Evolutionary conservation across 2,888 invertebrate genomes (phyloP), one percentile per base, ranked within the genome.

Genomic region (Oeneis ivallda): DNA sequence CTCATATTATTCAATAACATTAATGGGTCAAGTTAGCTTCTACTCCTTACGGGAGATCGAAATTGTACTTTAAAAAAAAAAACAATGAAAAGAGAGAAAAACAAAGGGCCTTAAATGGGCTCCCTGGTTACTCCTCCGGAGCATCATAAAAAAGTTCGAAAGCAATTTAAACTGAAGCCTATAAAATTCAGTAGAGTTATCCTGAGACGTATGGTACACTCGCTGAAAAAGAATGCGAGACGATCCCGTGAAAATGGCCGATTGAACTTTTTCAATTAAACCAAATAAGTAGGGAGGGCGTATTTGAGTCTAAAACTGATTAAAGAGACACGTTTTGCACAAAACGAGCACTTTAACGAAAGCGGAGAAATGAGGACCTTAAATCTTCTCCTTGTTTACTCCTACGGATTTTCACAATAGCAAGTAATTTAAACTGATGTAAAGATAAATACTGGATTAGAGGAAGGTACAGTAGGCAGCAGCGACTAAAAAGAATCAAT

Each of bases 211-310:
- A 67, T 64, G 65, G 61, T 56, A 65, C 67, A 67, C 64, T 62
- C 64, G 63, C 49, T 61, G 65, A 67, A 73, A 66, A 68, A 79
- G 79, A 79, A 78, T 74, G 75, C 70, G 74, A 82, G 80, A 80
- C 79, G 82, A 79, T 83, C 79, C 79, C 77, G 77, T 80, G 80
- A 85, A 82, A 88, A 87, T 84, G 82, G 80, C 74, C 82, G 84
- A 85, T 87, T 87, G 84, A 89, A 89, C 89, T 89, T 74, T 74
- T 74, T 74, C 74, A 74, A 74, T 74, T 72, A 74, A 71, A 73
- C 64, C 67, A 59, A 68, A 71, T 64, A 53, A 63, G 65, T 74
- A 74, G 75, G 71, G 73, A 71, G 73, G 70, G 70, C 75, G 71
- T 72, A 74, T 73, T 70, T 74, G 71, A 73, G 73, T 69, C 67